Evolutionary conservation across 2,888 invertebrate species (phyloP).

Genomic region (Cyrtodaria siliqua): DNA sequence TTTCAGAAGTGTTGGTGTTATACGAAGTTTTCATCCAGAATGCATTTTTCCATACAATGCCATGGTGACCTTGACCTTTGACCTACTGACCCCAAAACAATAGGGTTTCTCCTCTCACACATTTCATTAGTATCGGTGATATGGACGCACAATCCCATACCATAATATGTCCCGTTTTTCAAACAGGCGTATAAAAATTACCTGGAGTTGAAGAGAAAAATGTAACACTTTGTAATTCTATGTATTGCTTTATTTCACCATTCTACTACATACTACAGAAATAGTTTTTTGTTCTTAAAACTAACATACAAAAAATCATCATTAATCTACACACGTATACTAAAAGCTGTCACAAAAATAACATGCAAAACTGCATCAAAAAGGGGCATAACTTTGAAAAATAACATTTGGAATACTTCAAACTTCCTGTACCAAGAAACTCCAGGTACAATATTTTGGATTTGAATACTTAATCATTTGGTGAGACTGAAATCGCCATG

Average conservation of each 20-base stretch:
- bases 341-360: slow-evolving; percentile 48
- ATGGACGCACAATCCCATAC: too few relatives aligned
- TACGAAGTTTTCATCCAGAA: too few relatives aligned
- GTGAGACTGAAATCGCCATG: background rate
- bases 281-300: slow-evolving; percentile 31
- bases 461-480: background rate
- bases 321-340: slow-evolving; percentile 43
- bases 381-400: background rate
- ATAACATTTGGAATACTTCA: slow-evolving; percentile 12
- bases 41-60: too few relatives aligned
- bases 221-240: slow-evolving; percentile 7
- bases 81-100: too few relatives aligned
- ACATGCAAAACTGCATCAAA: slow-evolving; percentile 15
- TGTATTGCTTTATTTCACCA: slow-evolving; percentile 46
- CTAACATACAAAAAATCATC: slow-evolving; percentile 44
- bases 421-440: background rate
- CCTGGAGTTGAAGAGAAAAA: too few relatives aligned
- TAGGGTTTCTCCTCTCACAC: too few relatives aligned
- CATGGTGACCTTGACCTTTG: too few relatives aligned
- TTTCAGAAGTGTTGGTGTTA: too few relatives aligned
- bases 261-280: slow-evolving; percentile 31
- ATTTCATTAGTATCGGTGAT: too few relatives aligned
- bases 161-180: too few relatives aligned
- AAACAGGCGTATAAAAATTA: too few relatives aligned
- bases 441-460: background rate